Base-by-base conservation (phyloP, 2,797 vertebrate genomes). In the Myripristis murdjan region DNA sequence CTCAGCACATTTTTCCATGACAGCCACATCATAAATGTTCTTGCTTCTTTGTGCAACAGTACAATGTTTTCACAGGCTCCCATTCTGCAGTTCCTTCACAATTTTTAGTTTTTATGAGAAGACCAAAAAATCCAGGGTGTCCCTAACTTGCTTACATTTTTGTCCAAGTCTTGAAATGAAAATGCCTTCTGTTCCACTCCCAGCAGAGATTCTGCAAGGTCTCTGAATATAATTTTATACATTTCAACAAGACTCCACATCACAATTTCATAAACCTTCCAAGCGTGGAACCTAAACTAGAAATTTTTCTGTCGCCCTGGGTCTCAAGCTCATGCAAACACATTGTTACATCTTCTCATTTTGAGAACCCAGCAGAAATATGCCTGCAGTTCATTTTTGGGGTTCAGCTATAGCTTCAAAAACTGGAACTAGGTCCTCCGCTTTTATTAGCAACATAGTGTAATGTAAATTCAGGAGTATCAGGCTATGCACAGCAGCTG, bases 271-370 rank as follows among this genome's bases (percentile, higher is more conserved):
- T 14, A 0, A 12, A 63, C 9, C 9, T 51, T 12, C 7, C 37
- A 20, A 54, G 1, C 44, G 16, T 37, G 18, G 48, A 0, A 43
- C 15, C 14, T 41, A 23, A 55, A 75, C 33, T 48, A 11, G 57
- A 16, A 71, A 47, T 24, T 2, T 12, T 12, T 18, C 22, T 28
- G 51, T 78, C 41, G 64, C n/a, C 2, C 35, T 44, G 15, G 14
- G 26, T 37, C n/a, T 26, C 5, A 24, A 58, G 44, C 53, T 64
- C 46, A 35, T 44, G 28, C 60, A 64, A 77, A 69, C 43, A 56
- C 67, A 43, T 62, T 71, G 48, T 57, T 80, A 49, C 18, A n/a
- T 61, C 39, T 68, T 75, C 64, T 57, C 69, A 73, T n/a, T 81
- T 70, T 81, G 59, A 26, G 59, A 41, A 72, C 72, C 49, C 62